Conservation (phyloP, 1,140 invertebrate genomes). For the Brachionus manjavacas region DNA sequence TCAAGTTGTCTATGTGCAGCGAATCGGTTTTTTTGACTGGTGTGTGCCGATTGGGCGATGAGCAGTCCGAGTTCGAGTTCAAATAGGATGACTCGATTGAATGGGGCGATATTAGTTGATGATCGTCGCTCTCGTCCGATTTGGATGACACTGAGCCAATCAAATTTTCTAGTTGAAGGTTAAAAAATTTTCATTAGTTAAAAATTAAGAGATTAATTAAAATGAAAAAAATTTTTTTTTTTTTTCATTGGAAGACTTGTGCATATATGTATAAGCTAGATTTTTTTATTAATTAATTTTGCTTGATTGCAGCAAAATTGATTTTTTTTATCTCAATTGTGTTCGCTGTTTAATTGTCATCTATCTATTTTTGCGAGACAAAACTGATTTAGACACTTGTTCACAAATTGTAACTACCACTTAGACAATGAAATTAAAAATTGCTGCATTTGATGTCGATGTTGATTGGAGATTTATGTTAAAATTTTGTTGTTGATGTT, state of each 20-base stretch:
- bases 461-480: no score
- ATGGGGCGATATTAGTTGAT: neutral
- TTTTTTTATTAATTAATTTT: no score
- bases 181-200: neutral
- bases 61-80: constrained; percentile 8
- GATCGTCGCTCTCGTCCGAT: neutral
- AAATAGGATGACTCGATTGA: constrained; percentile 17
- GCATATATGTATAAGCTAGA: no score
- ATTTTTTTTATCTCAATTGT: neutral
- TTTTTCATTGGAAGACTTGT: neutral
- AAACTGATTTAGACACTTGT: constrained; percentile 15
- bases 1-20: neutral
- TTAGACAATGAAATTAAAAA: neutral
- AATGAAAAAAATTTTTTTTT: no score
- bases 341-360: neutral
- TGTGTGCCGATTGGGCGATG: neutral
- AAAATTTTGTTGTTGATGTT: no score
- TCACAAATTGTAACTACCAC: no score
- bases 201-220: neutral
- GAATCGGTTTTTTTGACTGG: constrained; percentile 12
- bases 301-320: neutral
- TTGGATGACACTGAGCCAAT: neutral
- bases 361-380: neutral
- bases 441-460: neutral
- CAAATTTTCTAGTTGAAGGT: neutral